Conservation (phyloP, 2,888 invertebrate species). For the Pseudoips prasinana region DNA sequence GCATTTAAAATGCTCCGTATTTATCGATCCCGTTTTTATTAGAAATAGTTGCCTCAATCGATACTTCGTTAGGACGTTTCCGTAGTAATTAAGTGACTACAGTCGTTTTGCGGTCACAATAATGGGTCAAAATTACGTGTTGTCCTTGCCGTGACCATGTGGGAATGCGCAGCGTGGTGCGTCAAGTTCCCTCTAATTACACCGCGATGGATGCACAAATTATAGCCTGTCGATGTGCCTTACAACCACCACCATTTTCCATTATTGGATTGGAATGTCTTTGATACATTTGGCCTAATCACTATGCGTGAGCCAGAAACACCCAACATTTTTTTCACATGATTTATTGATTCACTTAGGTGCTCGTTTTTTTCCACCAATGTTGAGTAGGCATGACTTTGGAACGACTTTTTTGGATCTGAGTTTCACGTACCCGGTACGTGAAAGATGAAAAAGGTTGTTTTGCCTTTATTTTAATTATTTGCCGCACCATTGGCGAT, state of each 20-base stretch:
- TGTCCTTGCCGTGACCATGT: conserved; percentile 69
- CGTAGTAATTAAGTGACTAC: conserved; percentile 40
- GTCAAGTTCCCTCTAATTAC: conserved; percentile 73
- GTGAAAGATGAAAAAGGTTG: conserved; percentile 13
- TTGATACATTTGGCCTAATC: conserved; percentile 52
- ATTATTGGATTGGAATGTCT: conserved; percentile 39
- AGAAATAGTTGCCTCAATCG: background rate
- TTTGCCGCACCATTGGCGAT: conserved; percentile 28
- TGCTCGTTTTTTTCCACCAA: conserved; percentile 21
- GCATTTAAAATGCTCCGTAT: no score
- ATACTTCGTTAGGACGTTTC: conserved; percentile 1
- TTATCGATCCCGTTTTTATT: background rate
- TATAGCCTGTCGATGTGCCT: conserved; percentile 59
- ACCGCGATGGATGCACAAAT: conserved; percentile 72
- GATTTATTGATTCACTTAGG: conserved; percentile 37
- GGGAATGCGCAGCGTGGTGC: conserved; percentile 69
- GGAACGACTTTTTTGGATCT: conserved; percentile 21
- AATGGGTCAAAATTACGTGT: conserved; percentile 76
- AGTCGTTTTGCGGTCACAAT: conserved; percentile 69
- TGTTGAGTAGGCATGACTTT: conserved; percentile 15
- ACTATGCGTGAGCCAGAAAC: conserved; percentile 30
- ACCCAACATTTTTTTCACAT: conserved; percentile 30
- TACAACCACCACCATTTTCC: conserved; percentile 47
- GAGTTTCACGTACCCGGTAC: no score
- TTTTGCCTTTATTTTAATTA: conserved; percentile 31